Evolutionary conservation across 1,140 invertebrate genomes (phyloP).

Genomic region (Drosophila sechellia): DNA sequence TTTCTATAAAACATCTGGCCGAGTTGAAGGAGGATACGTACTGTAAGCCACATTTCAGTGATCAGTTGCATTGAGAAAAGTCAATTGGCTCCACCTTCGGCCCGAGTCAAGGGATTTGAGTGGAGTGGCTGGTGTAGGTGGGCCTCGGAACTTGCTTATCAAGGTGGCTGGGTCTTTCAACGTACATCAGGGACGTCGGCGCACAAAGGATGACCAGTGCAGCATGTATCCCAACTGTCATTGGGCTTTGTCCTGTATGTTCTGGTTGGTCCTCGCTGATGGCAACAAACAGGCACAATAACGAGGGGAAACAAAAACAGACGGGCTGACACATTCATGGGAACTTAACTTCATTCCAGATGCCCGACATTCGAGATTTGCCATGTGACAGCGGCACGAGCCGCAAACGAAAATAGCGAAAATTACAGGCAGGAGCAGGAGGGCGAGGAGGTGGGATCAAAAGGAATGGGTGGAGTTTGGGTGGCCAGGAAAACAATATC

Average conservation of each 20-base stretch:
- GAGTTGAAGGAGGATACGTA: neutral
- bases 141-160: conserved; percentile 10
- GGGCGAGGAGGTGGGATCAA: neutral
- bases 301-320: conserved; percentile 41
- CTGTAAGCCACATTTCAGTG: neutral
- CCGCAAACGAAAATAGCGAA: conserved; percentile 42
- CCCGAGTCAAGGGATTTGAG: conserved; percentile 5
- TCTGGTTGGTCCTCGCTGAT: conserved; percentile 12
- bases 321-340: conserved; percentile 46
- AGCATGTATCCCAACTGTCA: conserved; percentile 41
- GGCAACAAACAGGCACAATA: conserved; percentile 30
- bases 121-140: neutral
- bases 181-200: conserved; percentile 13
- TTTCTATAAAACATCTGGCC: neutral
- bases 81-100: conserved; percentile 17
- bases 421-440: conserved; percentile 4
- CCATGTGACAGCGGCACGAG: conserved; percentile 42
- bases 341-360: conserved; percentile 40
- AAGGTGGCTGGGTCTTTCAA: neutral
- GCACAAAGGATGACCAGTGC: conserved; percentile 30
- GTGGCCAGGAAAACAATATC: conserved; percentile 33
- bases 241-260: conserved; percentile 22
- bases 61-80: conserved; percentile 11
- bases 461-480: neutral
- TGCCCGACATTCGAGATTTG: conserved; percentile 26